Conservation (phyloP, 2,113 vertebrate species). For the Cyanocitta stelleri region DNA sequence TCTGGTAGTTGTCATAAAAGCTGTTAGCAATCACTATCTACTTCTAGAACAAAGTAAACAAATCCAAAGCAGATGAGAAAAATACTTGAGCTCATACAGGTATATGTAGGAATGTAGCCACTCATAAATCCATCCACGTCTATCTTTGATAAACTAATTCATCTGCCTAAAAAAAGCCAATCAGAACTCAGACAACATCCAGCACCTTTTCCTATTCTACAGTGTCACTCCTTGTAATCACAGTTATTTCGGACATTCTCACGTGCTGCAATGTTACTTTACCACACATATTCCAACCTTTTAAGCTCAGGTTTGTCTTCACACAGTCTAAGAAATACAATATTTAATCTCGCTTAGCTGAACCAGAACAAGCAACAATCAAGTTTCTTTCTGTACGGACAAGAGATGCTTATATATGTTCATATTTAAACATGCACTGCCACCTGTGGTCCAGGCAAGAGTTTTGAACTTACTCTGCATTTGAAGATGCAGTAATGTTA, state of each 20-base stretch:
- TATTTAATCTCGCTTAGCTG: background rate
- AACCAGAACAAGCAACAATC: background rate
- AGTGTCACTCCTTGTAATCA: background rate
- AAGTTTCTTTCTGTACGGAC: background rate
- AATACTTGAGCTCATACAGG: background rate
- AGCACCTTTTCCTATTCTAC: background rate
- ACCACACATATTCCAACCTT: background rate
- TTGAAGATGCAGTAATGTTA: background rate
- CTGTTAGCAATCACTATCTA: background rate
- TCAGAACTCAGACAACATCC: background rate
- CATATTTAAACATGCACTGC: constrained; percentile 12
- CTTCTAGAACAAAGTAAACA: background rate
- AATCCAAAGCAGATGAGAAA: background rate
- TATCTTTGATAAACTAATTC: background rate
- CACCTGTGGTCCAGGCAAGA: constrained; percentile 20
- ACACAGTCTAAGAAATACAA: background rate
- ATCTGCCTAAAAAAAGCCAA: background rate
- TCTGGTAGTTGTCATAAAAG: background rate
- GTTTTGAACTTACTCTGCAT: background rate
- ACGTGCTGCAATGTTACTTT: background rate
- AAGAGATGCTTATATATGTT: background rate
- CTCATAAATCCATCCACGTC: background rate
- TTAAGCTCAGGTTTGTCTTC: background rate
- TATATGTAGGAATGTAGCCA: background rate
- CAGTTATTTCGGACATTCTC: background rate